Evolutionary conservation across 2,888 invertebrate genomes (phyloP).

Genomic region (Lingula anatina): DNA sequence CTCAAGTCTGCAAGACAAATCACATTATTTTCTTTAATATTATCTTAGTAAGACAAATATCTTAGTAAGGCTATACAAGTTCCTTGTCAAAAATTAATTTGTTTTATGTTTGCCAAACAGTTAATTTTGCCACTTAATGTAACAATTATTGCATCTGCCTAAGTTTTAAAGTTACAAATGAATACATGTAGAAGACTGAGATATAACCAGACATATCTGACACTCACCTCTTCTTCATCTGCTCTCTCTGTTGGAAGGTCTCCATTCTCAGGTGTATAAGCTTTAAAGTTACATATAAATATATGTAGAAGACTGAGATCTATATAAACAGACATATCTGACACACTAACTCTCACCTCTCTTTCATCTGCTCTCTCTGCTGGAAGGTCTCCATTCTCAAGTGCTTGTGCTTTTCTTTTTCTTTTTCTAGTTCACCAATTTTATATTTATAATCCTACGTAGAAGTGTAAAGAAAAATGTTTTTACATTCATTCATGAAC

Average conservation of each 20-base stretch:
- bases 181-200: too few relatives aligned
- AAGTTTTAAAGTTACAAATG: too few relatives aligned
- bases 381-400: conserved; percentile 31
- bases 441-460: conserved; percentile 32
- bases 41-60: neutral
- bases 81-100: neutral
- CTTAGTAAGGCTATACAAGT: neutral
- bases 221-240: conserved; percentile 38
- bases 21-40: neutral
- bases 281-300: too few relatives aligned
- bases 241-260: conserved; percentile 30
- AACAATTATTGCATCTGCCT: too few relatives aligned
- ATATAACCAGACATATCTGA: too few relatives aligned
- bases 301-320: too few relatives aligned
- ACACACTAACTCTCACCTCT: conserved; percentile 23
- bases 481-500: too few relatives aligned
- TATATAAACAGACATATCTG: too few relatives aligned
- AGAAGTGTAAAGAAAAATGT: too few relatives aligned
- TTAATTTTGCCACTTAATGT: too few relatives aligned
- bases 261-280: too few relatives aligned
- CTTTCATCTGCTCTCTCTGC: conserved; percentile 36
- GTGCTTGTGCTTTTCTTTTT: conserved; percentile 27
- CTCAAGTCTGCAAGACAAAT: conserved; percentile 31
- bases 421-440: conserved; percentile 22
- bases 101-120: too few relatives aligned